phyloP scores from a whole-genome alignment of 2,797 vertebrate species.

The Acanthurus leucopareius region DNA sequence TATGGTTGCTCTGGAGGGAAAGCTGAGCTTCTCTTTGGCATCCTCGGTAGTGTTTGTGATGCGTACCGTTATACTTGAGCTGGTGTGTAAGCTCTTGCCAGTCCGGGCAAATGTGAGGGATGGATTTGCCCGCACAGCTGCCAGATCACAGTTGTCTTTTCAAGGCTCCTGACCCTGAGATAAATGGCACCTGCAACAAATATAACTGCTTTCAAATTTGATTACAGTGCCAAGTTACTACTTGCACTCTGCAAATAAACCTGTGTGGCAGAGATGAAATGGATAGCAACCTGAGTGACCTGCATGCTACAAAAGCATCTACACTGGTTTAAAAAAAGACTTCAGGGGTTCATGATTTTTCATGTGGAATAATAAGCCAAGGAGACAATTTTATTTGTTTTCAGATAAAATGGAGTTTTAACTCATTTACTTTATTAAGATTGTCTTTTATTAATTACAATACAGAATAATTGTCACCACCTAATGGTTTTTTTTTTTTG shows the following conservation, averaged over 20 bases:
- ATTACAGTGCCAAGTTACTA: slow-evolving; percentile 45
- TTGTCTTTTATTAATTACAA: too few species aligned
- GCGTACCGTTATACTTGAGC: slow-evolving; percentile 35
- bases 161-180: slow-evolving; percentile 66
- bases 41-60: slow-evolving; percentile 47
- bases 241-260: slow-evolving; percentile 66
- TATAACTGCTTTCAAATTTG: slow-evolving; percentile 44
- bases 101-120: slow-evolving; percentile 59
- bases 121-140: slow-evolving; percentile 58
- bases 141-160: slow-evolving; percentile 67
- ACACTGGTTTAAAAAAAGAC: neutral
- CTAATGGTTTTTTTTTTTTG: neutral
- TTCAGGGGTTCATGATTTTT: neutral
- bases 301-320: slow-evolving; percentile 2
- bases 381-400: neutral
- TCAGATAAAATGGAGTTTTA: neutral
- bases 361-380: neutral
- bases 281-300: slow-evolving; percentile 22
- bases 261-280: slow-evolving; percentile 36
- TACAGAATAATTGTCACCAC: too few species aligned
- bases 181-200: slow-evolving; percentile 61
- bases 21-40: slow-evolving; percentile 24
- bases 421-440: neutral
- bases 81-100: slow-evolving; percentile 50
- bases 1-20: slow-evolving; percentile 47